Evolutionary conservation across 2,113 vertebrate genomes (phyloP).

Genomic region (Atrichornis clamosus): DNA sequence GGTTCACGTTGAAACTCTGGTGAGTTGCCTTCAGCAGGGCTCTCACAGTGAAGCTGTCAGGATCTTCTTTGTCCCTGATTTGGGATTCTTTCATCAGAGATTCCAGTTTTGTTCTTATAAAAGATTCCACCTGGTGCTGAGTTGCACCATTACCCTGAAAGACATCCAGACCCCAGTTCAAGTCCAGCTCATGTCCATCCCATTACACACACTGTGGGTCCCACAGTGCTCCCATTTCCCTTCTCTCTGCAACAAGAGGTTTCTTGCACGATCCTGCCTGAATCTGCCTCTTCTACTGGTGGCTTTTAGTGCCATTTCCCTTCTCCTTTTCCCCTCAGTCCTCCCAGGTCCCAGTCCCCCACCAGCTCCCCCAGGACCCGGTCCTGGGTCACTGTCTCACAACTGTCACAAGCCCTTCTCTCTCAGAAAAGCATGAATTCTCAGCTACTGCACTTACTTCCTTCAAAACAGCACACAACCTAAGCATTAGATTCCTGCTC

Average conservation of each 20-base stretch:
- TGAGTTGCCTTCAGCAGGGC: conserved; percentile 91
- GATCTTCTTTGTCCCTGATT: conserved; percentile 93
- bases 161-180: not conserved
- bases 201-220: rapidly evolving
- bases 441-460: not conserved
- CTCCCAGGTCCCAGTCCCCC: not conserved
- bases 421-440: not conserved
- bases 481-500: not conserved
- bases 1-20: conserved; percentile 87
- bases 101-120: conserved; percentile 94
- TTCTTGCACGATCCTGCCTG: not conserved
- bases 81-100: conserved; percentile 92
- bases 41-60: conserved; percentile 92
- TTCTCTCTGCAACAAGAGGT: not conserved
- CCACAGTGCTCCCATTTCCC: not conserved
- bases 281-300: not conserved
- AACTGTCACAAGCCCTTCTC: not conserved
- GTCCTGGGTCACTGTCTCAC: not conserved
- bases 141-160: conserved; percentile 85
- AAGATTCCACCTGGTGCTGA: conserved; percentile 91
- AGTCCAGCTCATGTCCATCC: not conserved
- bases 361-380: not conserved
- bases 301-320: not conserved
- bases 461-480: not conserved
- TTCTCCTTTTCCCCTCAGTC: not conserved